Percentiles rank a stretch among this genome's conserved stretches.
These are phyloP conservation scores for Hirtodrosophila duncani DNA, from an alignment of 2,888 invertebrate species.

Conservation along the genomic window DNA sequence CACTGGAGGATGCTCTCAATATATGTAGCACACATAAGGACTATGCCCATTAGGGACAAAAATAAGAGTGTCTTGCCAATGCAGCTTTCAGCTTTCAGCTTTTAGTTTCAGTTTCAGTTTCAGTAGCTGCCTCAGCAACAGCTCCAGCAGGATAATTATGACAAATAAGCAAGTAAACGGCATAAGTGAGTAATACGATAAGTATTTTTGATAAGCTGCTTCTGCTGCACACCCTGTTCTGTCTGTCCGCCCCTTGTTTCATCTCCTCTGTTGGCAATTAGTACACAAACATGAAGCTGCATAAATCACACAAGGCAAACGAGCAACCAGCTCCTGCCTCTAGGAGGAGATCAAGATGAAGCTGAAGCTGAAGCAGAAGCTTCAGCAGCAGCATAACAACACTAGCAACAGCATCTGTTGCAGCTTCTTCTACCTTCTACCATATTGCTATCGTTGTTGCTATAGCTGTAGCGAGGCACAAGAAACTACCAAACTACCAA, in stretches of 20 bases:
- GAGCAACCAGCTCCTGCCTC: not conserved
- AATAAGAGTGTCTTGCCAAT: too few relatives aligned
- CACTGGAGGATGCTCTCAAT: too few relatives aligned
- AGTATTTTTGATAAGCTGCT: constrained; percentile 42
- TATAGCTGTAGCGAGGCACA: constrained; percentile 7
- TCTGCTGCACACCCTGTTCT: not conserved
- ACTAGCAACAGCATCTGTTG: constrained; percentile 7
- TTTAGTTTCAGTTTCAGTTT: too few relatives aligned
- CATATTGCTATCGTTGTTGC: not conserved
- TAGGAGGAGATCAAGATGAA: too few relatives aligned
- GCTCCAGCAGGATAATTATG: constrained; percentile 52
- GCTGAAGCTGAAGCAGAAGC: too few relatives aligned
- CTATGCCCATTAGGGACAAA: too few relatives aligned
- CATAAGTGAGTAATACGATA: constrained; percentile 54
- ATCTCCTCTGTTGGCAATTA: constrained; percentile 44
- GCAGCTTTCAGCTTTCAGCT: too few relatives aligned
- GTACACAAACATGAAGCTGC: constrained; percentile 54
- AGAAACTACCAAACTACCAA: constrained; percentile 23
- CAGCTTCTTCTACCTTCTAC: constrained; percentile 11
- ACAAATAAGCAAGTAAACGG: constrained; percentile 37
- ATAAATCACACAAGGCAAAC: constrained; percentile 50
- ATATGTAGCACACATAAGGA: too few relatives aligned
- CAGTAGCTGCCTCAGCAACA: too few relatives aligned
- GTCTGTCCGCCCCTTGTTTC: not conserved
- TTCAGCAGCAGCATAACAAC: not conserved